Base-by-base conservation (phyloP, 2,113 vertebrate species). In the Heliornis fulica region DNA sequence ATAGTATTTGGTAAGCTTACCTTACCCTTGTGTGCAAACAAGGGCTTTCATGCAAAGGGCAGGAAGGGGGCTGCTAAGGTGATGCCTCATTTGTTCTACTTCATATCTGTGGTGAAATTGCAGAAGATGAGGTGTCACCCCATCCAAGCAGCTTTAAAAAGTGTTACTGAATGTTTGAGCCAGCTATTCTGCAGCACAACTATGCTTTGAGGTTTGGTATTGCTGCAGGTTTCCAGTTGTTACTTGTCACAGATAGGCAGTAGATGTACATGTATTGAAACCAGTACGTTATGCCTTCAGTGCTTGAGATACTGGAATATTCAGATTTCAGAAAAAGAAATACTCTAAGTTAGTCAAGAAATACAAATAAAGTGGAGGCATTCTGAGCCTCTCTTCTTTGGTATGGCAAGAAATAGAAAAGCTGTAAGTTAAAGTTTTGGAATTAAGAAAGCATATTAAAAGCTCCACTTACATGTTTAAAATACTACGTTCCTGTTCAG, bases 201-300 rank as follows among this genome's bases (percentile, higher is more conserved):
- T 46, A 2, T 0, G 19, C n/a, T n/a, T 6, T 6, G 79, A 94
- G 64, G 60, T 86, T 75, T 83, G 82, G 66, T 86, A 76, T 68
- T 64, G 38, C 36, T 94, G 83, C 83, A 68, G 51, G 32, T 87
- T 92, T 93, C 88, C 86, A 92, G 92, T 91, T 96, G 76, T 85
- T 25, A 23, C 34, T 74, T 75, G 72, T 84, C 4, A 2, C 34
- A 66, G 72, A 48, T 1, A 56, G 50, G 65, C 23, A 80, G 64
- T 34, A 86, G 64, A 71, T 60, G 51, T 0, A 50, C 48, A 70
- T 25, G 51, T 25, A 70, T 6, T 34, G 75, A 96, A 90, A 88
- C 34, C 75, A 80, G 43, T 0, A 2, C 9, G 26, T 21, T 34
- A 21, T 36, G 34, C 76, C 69, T 71, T 71, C 76, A 78, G 45